Base-by-base conservation (phyloP, 2,888 invertebrate genomes). In the Belgica antarctica region DNA sequence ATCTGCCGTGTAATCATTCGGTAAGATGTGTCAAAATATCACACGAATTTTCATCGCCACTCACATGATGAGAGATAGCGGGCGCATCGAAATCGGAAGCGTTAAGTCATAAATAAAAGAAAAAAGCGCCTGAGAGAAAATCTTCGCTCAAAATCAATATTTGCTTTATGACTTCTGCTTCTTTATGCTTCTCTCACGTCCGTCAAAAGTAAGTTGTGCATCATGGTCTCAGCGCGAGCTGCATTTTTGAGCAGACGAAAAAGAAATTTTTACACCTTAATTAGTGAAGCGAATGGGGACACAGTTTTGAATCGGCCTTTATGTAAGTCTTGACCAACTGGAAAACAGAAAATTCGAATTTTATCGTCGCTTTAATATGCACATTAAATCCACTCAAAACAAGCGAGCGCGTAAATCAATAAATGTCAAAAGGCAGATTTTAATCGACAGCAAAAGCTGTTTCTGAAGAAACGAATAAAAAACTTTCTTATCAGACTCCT, bases 31-130 rank as follows among this genome's bases (percentile, higher is more conserved):
- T 52, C 52, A 52, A 52, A 52, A 52, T 52, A 52, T 52, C 52
- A 52, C n/a, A n/a, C 15, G 41, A 41, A 41, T 41, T 41, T 41
- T 41, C 41, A 41, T 41, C 41, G 41, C n/a, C 41, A 41, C 41
- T 41, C 41, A 41, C 4, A 31, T 4, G 4, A 10, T 31, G 31
- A 31, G 41, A 41, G 41, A n/a, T n/a, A n/a, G n/a, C n/a, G n/a
- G n/a, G n/a, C n/a, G 41, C 41, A n/a, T 31, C 15, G 41, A 59
- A 59, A 24, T 4, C 59, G 22, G 59, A 59, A 22, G 59, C 59
- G 59, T 59, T 19, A 59, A 59, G 59, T 27, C 12, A 59, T 59
- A 19, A 59, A 59, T 59, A 59, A 59, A 52, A 59, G 59, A 59
- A 59, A 25, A 59, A 59, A 15, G 25, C 8, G 8, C 25, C n/a